phyloP scores from a whole-genome alignment of 2,797 vertebrate genomes.

The Coluber constrictor region DNA sequence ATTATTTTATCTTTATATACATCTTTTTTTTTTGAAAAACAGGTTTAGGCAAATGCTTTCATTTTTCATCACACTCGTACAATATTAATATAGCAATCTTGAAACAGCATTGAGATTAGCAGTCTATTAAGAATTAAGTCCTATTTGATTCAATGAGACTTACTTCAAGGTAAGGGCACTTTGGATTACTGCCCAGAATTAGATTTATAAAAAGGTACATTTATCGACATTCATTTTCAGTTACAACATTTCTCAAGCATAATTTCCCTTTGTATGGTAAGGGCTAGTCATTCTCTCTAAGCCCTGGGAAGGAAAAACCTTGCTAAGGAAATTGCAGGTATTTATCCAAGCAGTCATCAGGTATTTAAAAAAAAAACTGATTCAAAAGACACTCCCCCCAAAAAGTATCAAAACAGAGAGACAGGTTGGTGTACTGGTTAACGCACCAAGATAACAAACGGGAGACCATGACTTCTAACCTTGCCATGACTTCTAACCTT shows the following conservation, averaged over 20 bases:
- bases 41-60: not conserved
- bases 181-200: not conserved
- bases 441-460: not conserved
- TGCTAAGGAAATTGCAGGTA: not conserved
- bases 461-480: not conserved
- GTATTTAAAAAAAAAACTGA: not conserved
- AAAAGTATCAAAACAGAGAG: not conserved
- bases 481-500: not conserved
- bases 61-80: not conserved
- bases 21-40: not conserved
- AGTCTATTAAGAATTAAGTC: not conserved
- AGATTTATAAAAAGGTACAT: not conserved
- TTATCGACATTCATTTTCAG: not conserved
- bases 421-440: not conserved
- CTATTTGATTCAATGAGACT: not conserved
- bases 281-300: not conserved
- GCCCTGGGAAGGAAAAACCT: not conserved
- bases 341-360: not conserved
- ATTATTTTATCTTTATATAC: not conserved
- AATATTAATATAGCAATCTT: slow-evolving; percentile 10
- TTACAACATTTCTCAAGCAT: not conserved
- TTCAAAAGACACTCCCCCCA: not conserved
- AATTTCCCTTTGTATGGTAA: not conserved
- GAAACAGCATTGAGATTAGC: not conserved
- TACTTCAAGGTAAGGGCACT: not conserved